A percentile compares a stretch with the other conserved stretches of the same genome.
Conservation (phyloP, 2,888 invertebrate species). For the Adela reaumurella region DNA sequence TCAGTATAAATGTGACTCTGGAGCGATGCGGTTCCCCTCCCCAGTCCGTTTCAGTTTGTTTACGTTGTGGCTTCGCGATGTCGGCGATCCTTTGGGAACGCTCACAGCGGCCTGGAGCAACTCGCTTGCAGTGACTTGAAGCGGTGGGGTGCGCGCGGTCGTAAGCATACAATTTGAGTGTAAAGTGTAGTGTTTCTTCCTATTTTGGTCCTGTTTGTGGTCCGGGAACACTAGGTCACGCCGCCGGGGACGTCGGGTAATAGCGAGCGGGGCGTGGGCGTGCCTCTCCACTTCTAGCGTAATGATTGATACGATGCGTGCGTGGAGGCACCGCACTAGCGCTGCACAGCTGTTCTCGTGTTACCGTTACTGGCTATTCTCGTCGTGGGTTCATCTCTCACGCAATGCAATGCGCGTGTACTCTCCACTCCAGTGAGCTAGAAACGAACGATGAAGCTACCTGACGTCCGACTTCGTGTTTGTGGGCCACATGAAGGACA, state of each 20-base stretch:
- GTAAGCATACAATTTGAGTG: not conserved
- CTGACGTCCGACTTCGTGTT: too few species aligned
- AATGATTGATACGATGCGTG: conserved; percentile 43
- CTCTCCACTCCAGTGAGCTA: not conserved
- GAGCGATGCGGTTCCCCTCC: conserved; percentile 82
- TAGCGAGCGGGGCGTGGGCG: not conserved
- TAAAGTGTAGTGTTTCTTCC: not conserved
- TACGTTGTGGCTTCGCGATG: conserved; percentile 51
- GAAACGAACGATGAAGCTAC: not conserved
- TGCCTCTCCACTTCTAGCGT: not conserved
- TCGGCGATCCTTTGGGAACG: conserved; percentile 52
- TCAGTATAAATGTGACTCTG: conserved; percentile 96
- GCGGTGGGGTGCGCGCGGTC: not conserved
- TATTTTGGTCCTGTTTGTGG: not conserved
- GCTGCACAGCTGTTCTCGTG: conserved; percentile 1
- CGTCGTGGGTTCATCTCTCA: conserved; percentile 12
- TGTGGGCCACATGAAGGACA: too few species aligned
- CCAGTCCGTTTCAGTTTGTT: conserved; percentile 60
- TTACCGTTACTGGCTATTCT: conserved; percentile 31
- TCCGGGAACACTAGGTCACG: not conserved
- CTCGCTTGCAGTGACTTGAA: conserved; percentile 52
- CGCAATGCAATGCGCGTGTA: not conserved
- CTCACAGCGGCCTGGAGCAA: conserved; percentile 51
- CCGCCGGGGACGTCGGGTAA: not conserved
- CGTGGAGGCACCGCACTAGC: conserved; percentile 33